A percentile compares a stretch with the other conserved stretches of the same genome.
These are phyloP conservation scores for Pangasius mekongensis DNA, from an alignment of 2,797 vertebrate species.

Conservation along the genomic window DNA sequence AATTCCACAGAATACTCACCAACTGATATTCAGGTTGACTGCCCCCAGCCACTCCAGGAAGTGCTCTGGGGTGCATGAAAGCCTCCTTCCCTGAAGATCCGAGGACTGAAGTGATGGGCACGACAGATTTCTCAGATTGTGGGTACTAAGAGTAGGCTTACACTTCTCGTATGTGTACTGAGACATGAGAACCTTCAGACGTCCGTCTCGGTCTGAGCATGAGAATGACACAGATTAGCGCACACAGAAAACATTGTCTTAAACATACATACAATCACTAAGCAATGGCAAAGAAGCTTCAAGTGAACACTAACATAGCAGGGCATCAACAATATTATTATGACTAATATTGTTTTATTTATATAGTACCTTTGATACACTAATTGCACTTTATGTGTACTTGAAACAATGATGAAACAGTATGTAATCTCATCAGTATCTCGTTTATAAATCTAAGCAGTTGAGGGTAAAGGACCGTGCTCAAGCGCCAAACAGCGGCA, in stretches of 20 bases:
- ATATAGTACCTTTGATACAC: not conserved
- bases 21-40: conserved; percentile 70
- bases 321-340: not conserved
- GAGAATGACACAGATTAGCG: conserved; percentile 16
- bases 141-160: conserved; percentile 72
- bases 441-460: not conserved
- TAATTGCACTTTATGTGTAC: not conserved
- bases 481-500: too few relatives aligned
- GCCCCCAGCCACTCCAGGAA: conserved; percentile 92
- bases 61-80: conserved; percentile 75
- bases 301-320: not conserved
- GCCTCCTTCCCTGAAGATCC: conserved; percentile 67
- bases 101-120: conserved; percentile 76
- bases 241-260: not conserved
- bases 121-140: conserved; percentile 67
- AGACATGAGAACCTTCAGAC: conserved; percentile 79
- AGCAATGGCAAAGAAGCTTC: not conserved
- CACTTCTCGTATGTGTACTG: conserved; percentile 76
- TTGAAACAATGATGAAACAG: not conserved
- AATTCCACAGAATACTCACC: conserved; percentile 73
- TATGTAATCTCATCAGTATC: not conserved
- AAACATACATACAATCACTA: not conserved
- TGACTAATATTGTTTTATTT: not conserved
- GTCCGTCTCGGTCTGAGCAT: conserved; percentile 67
- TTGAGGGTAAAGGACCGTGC: too few relatives aligned